Base-by-base conservation (phyloP, 2,113 vertebrate species). In the Strix aluco region DNA sequence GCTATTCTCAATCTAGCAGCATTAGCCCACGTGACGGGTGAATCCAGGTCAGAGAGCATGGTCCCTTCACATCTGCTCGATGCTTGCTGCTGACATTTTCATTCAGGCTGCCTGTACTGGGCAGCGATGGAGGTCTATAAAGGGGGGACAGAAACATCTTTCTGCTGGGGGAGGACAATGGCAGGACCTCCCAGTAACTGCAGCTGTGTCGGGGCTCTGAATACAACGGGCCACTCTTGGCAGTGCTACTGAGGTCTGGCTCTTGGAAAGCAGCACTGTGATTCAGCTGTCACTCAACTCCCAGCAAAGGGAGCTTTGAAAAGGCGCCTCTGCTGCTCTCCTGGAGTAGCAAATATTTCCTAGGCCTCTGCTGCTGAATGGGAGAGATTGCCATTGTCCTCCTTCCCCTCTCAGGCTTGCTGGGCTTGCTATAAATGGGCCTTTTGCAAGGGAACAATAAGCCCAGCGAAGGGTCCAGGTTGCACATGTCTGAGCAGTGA, bases 251-350 rank as follows among this genome's bases (percentile, higher is more conserved):
- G 97, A 94, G 97, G 89, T 95, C 97, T 97, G 97, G 97, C 98
- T 98, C 98, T 99, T 98, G 98, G 98, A 98, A 98, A 98, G 98
- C 97, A 97, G 97, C 90, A 67, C 85, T 88, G 97, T 96, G 97
- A 99, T 99, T 99, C 98, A 99, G 97, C 99, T 99, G 99, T 99
- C 99, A 99, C 98, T 99, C 99, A 99, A 96, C 97, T 96, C 86
- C 97, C 87, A 97, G 98, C 98, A 97, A 97, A 98, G 96, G 98
- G 93, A 97, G 97, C 96, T 96, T 98, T 98, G 98, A 99, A 98
- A 98, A 96, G 98, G 97, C 96, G 75, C 92, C 94, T 96, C 95
- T 97, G 96, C 98, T 97, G 97, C 98, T 94, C 97, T 98, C 98
- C 98, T 96, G 96, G 98, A 98, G 98, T 98, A 98, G 97, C 98